Conservation (phyloP, 2,888 invertebrate genomes). For the Drosophila sordidula region DNA sequence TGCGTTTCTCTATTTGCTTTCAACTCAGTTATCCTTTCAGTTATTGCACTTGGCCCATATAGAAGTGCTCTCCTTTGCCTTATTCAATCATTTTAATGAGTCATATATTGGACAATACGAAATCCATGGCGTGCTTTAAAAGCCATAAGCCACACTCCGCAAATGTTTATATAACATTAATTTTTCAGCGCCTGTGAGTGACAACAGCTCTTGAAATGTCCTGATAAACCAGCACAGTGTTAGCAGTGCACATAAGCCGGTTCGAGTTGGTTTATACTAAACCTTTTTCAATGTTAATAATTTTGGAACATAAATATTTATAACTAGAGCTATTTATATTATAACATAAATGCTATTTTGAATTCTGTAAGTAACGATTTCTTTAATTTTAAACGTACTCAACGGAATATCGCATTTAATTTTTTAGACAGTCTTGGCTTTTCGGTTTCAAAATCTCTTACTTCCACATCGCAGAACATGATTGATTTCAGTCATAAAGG, state of each 20-base stretch:
- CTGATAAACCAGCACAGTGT: conserved; percentile 12
- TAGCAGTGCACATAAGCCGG: conserved; percentile 38
- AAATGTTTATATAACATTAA: conserved; percentile 55
- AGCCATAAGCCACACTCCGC: conserved; percentile 26
- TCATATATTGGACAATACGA: conserved; percentile 57
- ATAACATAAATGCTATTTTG: too few relatives aligned
- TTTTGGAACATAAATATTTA: too few relatives aligned
- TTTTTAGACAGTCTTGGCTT: neutral
- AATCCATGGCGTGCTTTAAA: conserved; percentile 10
- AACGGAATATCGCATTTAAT: neutral
- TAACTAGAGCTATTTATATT: too few relatives aligned
- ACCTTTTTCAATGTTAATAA: too few relatives aligned
- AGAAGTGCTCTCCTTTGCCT: conserved; percentile 30
- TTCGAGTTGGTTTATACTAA: too few relatives aligned
- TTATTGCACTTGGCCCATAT: conserved; percentile 9
- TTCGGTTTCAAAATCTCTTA: neutral
- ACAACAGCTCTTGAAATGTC: conserved; percentile 6
- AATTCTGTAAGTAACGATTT: neutral
- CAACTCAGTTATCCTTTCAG: conserved; percentile 12
- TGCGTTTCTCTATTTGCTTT: conserved; percentile 28
- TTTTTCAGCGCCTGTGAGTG: conserved; percentile 37
- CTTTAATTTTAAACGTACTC: too few relatives aligned
- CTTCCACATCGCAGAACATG: neutral
- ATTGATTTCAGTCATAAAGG: neutral
- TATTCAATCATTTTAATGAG: conserved; percentile 79